Base-by-base conservation (phyloP, 2,888 invertebrate genomes). In the Drosophila longiperda region DNA sequence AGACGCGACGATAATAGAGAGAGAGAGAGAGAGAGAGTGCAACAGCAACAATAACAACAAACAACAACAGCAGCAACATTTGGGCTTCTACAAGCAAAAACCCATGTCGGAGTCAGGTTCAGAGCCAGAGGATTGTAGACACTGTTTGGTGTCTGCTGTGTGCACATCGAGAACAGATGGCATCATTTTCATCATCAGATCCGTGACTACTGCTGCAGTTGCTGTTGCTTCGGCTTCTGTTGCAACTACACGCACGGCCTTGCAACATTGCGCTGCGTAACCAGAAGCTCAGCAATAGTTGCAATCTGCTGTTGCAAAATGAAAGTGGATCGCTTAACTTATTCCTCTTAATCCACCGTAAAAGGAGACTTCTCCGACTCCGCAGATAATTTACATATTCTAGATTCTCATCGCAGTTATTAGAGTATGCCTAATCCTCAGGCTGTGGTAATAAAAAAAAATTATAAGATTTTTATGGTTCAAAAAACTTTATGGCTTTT, bases 1-100 rank as follows among this genome's bases (percentile, higher is more conserved):
- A 76, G 76, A 64, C 70, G 64, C 60, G 63, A 79, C 75, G 88
- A 87, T 89, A 87, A 85, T 87, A 84, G 82, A 77, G 82, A 74
- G 72, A 23, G 23, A 23, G 23, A 23, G 23, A 23, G 23, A 64
- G 66, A 23, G 54, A 33, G 75, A 59, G 33, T 54, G 23, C 52
- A 36, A 33, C 40, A 62, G 33, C 76, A 60, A 0, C 73, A 33
- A 60, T 26, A 53, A 55, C 55, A 20, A 34, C 29, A 34, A 23
- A 58, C 54, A 54, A 42, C 60, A 54, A 42, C 60, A 32, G 49
- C 32, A 57, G 50, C 67, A 58, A 55, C 40, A 38, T 53, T 61
- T 61, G 49, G 50, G 60, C 58, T 49, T 34, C 64, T 36, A 79
- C 79, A 82, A 68, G 79, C 73, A 53, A 50, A 73, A 75, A 75